These are phyloP conservation scores for Tenualosa ilisha DNA, from an alignment of 2,797 vertebrate genomes.

Conservation along the genomic window DNA sequence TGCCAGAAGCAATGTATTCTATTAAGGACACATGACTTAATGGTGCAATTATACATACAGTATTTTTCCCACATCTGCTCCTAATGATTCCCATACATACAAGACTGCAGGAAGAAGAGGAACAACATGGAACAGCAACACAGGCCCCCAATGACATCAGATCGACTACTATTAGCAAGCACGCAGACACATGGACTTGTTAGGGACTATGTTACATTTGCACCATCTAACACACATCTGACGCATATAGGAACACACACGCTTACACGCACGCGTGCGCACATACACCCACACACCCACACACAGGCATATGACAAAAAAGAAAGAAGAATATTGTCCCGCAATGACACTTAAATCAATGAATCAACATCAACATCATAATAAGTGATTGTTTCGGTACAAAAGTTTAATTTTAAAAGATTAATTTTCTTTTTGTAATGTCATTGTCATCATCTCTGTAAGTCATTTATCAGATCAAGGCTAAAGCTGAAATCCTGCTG, in stretches of 20 bases:
- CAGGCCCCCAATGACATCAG: neutral
- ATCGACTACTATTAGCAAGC: constrained; percentile 1
- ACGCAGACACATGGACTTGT: neutral
- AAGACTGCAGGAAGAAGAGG: neutral
- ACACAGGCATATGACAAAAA: neutral
- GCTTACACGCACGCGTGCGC: neutral
- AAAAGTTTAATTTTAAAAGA: too few species aligned
- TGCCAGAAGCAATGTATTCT: constrained; percentile 35
- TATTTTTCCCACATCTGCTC: constrained; percentile 28
- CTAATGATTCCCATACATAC: constrained; percentile 9
- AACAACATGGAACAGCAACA: neutral
- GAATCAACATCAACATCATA: neutral
- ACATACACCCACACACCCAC: neutral
- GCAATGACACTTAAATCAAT: neutral
- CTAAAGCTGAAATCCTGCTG: neutral
- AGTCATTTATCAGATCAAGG: neutral
- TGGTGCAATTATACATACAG: constrained; percentile 28
- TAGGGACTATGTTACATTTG: neutral
- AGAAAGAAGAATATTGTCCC: neutral
- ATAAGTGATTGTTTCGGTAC: neutral
- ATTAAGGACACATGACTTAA: constrained; percentile 31
- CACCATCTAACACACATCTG: neutral
- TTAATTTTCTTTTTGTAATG: neutral
- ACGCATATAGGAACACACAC: neutral
- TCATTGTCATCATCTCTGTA: neutral